These are phyloP conservation scores for Rotaria macrura DNA, from an alignment of 2,888 invertebrate genomes.

Conservation along the genomic window DNA sequence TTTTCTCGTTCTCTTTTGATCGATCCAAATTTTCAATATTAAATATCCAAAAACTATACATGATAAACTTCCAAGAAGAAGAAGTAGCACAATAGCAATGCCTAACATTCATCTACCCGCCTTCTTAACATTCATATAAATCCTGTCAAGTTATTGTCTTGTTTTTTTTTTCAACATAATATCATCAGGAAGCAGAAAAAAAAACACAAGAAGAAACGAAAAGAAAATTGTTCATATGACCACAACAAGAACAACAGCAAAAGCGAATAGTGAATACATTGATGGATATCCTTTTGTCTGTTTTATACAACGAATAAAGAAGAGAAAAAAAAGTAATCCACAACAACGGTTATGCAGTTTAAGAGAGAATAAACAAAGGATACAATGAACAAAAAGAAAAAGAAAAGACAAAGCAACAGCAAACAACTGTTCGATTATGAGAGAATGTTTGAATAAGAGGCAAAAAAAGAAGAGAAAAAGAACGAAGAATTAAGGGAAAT, in stretches of 20 bases:
- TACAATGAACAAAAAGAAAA: background rate
- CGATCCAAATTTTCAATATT: too few relatives aligned
- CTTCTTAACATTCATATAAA: background rate
- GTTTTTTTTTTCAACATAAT: background rate
- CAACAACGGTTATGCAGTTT: constrained; percentile 5
- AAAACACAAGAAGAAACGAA: too few relatives aligned
- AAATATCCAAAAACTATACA: too few relatives aligned
- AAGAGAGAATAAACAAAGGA: background rate
- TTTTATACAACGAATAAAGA: background rate
- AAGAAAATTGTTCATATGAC: background rate
- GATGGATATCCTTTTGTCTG: background rate
- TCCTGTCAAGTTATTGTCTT: background rate
- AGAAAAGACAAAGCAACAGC: background rate
- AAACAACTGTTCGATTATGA: background rate
- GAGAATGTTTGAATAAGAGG: background rate
- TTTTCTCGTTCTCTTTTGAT: too few relatives aligned
- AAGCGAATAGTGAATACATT: background rate
- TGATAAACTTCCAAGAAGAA: too few relatives aligned
- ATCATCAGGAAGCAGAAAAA: background rate
- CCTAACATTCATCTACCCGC: background rate
- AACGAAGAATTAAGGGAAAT: too few relatives aligned
- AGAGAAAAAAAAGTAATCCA: background rate
- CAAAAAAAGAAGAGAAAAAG: background rate
- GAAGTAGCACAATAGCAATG: background rate
- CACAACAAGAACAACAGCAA: background rate